Percentiles rank a stretch among this genome's conserved stretches.
These are phyloP conservation scores for Lepidochrysops patricia DNA, from an alignment of 2,888 invertebrate genomes.

Conservation along the genomic window DNA sequence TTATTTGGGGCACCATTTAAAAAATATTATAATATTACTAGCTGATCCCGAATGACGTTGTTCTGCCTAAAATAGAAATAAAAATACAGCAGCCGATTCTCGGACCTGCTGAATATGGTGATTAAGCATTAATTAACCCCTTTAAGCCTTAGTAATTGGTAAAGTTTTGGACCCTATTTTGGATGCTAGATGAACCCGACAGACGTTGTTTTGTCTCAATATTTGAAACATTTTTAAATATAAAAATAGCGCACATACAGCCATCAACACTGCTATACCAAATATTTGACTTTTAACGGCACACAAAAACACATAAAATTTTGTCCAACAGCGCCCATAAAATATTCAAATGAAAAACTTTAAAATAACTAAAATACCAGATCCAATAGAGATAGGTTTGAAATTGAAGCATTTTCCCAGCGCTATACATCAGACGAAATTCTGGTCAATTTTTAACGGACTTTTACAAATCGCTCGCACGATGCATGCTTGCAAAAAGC, in stretches of 20 bases:
- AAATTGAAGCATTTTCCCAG: constrained; percentile 14
- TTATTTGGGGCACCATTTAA: no score
- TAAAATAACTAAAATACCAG: neutral
- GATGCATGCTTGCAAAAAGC: constrained; percentile 35
- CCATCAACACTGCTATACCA: neutral
- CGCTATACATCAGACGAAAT: constrained; percentile 32
- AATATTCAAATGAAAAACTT: neutral
- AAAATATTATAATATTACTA: no score
- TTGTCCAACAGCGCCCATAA: neutral
- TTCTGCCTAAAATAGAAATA: no score
- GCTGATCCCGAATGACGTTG: no score
- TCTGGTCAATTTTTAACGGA: constrained; percentile 32
- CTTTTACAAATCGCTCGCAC: constrained; percentile 42
- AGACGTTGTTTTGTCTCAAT: no score
- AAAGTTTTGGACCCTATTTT: neutral
- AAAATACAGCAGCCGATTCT: no score
- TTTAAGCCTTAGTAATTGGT: neutral
- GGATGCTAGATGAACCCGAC: no score
- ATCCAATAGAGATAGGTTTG: neutral
- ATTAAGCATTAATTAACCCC: no score
- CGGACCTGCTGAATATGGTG: no score
- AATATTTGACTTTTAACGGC: neutral
- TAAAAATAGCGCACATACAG: neutral
- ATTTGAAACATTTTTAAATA: neutral
- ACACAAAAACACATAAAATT: neutral